phyloP scores from a whole-genome alignment of 1,140 invertebrate genomes.

The Trachelipus rathkii region DNA sequence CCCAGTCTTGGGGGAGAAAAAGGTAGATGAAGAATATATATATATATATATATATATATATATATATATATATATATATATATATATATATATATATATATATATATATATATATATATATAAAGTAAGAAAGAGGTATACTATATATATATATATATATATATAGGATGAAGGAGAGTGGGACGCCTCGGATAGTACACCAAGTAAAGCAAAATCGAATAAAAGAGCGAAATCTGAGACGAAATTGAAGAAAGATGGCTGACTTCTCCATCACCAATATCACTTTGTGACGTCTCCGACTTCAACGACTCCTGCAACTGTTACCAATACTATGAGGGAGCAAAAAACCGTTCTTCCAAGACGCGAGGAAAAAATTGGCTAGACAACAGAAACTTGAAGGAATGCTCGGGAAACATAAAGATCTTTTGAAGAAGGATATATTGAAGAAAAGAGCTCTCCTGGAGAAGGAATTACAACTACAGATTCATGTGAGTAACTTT shows the following conservation, averaged over 20 bases:
- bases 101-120: too few relatives aligned
- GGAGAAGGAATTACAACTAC: constrained; percentile 84
- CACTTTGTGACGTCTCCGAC: constrained; percentile 18
- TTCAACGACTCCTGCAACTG: neutral
- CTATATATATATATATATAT: too few relatives aligned
- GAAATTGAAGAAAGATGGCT: constrained; percentile 47
- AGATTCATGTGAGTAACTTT: constrained; percentile 65
- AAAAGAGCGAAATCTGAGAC: constrained; percentile 13
- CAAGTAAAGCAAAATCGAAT: constrained; percentile 13
- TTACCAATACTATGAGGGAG: neutral
- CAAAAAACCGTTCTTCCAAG: constrained; percentile 47
- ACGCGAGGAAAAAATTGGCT: constrained; percentile 51
- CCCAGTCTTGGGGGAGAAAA: too few relatives aligned
- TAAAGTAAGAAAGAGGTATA: too few relatives aligned
- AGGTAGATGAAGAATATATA: too few relatives aligned
- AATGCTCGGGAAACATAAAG: constrained; percentile 74
- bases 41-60: too few relatives aligned
- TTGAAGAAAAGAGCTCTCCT: constrained; percentile 80
- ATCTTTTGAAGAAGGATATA: constrained; percentile 88
- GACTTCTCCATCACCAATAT: constrained; percentile 32
- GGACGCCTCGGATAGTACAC: constrained; percentile 26
- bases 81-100: too few relatives aligned
- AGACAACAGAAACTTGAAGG: constrained; percentile 48
- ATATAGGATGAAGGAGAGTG: constrained; percentile 33
- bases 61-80: too few relatives aligned